phyloP scores from a whole-genome alignment of 1,140 invertebrate genomes.

The Sinella curviseta region DNA sequence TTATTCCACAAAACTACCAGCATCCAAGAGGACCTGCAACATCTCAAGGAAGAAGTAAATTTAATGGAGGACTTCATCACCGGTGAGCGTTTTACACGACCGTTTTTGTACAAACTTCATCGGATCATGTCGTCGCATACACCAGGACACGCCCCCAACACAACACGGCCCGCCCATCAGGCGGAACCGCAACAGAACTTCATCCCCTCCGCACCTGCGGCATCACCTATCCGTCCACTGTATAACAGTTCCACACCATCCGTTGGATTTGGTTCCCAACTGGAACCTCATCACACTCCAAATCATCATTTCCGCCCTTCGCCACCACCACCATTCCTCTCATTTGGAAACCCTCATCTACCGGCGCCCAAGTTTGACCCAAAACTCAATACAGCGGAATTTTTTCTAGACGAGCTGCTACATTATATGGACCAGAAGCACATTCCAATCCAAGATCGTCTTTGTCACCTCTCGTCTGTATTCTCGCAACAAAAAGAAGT shows the following conservation, averaged over 20 bases:
- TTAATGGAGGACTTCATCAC: neutral
- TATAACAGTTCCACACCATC: neutral
- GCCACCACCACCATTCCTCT: neutral
- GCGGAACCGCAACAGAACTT: neutral
- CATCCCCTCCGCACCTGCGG: neutral
- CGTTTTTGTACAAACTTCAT: neutral
- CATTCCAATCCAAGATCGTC: neutral
- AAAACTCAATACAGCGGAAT: slow-evolving; percentile 16
- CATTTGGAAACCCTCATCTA: neutral
- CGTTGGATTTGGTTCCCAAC: neutral
- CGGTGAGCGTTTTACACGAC: neutral
- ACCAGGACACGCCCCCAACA: no score
- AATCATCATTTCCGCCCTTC: neutral
- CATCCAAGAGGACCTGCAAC: neutral
- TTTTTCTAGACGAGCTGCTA: neutral
- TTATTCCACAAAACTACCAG: neutral
- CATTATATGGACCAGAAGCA: neutral
- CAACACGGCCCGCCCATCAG: neutral
- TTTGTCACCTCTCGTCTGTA: neutral
- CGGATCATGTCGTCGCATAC: neutral
- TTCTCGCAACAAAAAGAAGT: neutral
- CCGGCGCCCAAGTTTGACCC: neutral
- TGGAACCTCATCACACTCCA: neutral
- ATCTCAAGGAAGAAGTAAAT: neutral
- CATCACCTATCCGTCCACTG: neutral